A percentile compares a stretch with the other conserved stretches of the same genome.
These are phyloP conservation scores for Himalopsyche tibetana DNA, from an alignment of 2,888 invertebrate species.

Conservation along the genomic window DNA sequence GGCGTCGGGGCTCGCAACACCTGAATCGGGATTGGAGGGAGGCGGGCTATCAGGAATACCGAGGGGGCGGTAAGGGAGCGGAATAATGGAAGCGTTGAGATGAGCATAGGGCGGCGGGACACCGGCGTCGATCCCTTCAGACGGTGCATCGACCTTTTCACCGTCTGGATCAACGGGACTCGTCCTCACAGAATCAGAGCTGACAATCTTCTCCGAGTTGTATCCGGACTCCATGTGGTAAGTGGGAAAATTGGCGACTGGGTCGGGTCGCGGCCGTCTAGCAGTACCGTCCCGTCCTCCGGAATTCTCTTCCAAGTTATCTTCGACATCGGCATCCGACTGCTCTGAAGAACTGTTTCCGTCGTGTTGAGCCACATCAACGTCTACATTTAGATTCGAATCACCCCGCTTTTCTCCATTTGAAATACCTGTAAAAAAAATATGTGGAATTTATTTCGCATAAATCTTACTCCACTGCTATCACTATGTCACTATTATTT, in stretches of 20 bases:
- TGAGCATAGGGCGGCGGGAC: slow-evolving; percentile 74
- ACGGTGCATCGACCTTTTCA: slow-evolving; percentile 78
- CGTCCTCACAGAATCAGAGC: slow-evolving; percentile 74
- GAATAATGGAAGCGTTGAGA: slow-evolving; percentile 69
- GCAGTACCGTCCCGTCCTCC: slow-evolving; percentile 69
- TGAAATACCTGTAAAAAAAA: slow-evolving; percentile 12
- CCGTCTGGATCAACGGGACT: slow-evolving; percentile 73
- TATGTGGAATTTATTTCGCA: slow-evolving; percentile 46
- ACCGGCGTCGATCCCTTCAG: slow-evolving; percentile 78
- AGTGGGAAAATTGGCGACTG: slow-evolving; percentile 74
- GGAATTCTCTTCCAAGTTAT: slow-evolving; percentile 81
- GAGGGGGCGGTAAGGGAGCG: slow-evolving; percentile 74
- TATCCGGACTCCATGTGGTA: slow-evolving; percentile 82
- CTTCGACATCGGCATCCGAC: slow-evolving; percentile 89
- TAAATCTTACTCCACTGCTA: neutral
- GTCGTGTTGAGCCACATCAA: slow-evolving; percentile 67
- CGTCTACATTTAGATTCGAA: slow-evolving; percentile 61
- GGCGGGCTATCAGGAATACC: slow-evolving; percentile 71
- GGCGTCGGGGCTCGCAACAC: slow-evolving; percentile 76
- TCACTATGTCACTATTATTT: too few species aligned
- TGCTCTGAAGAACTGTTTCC: slow-evolving; percentile 81
- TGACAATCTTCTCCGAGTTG: slow-evolving; percentile 77
- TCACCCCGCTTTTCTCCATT: slow-evolving; percentile 66
- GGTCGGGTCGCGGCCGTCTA: slow-evolving; percentile 70
- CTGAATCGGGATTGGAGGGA: slow-evolving; percentile 75